Evolutionary conservation across 2,797 vertebrate genomes (phyloP).

Genomic region (Chromis chromis): DNA sequence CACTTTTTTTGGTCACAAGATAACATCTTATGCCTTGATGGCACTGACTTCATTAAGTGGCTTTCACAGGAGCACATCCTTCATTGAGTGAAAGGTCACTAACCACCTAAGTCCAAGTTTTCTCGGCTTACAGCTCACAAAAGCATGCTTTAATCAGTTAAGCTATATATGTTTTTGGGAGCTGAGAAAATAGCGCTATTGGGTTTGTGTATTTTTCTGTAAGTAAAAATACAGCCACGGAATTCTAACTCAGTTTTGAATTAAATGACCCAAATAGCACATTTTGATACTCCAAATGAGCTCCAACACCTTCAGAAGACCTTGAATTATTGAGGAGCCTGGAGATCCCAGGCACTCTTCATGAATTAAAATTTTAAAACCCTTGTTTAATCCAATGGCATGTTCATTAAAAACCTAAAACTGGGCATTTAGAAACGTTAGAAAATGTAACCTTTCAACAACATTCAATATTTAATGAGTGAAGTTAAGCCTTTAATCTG

Average conservation of each 20-base stretch:
- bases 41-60: slow-evolving; percentile 30
- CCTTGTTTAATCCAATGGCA: slow-evolving; percentile 77
- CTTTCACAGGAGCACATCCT: slow-evolving; percentile 22
- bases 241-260: slow-evolving; percentile 38
- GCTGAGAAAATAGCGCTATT: background rate
- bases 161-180: background rate
- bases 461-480: slow-evolving; percentile 77
- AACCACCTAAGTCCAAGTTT: slow-evolving; percentile 17
- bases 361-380: slow-evolving; percentile 77
- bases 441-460: slow-evolving; percentile 76
- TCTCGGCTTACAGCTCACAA: background rate
- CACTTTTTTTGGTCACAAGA: slow-evolving; percentile 13
- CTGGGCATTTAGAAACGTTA: slow-evolving; percentile 69
- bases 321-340: slow-evolving; percentile 79
- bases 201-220: slow-evolving; percentile 26
- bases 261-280: slow-evolving; percentile 60
- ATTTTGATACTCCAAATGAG: slow-evolving; percentile 70
- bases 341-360: slow-evolving; percentile 71
- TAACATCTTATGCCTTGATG: slow-evolving; percentile 6
- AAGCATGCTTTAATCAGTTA: slow-evolving; percentile 7
- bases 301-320: slow-evolving; percentile 74
- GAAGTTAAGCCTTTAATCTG: slow-evolving; percentile 67
- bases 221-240: slow-evolving; percentile 23
- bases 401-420: slow-evolving; percentile 77
- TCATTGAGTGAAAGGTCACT: slow-evolving; percentile 14